Base-by-base conservation (phyloP, 1,140 invertebrate genomes). In the Brachionus sp. region DNA sequence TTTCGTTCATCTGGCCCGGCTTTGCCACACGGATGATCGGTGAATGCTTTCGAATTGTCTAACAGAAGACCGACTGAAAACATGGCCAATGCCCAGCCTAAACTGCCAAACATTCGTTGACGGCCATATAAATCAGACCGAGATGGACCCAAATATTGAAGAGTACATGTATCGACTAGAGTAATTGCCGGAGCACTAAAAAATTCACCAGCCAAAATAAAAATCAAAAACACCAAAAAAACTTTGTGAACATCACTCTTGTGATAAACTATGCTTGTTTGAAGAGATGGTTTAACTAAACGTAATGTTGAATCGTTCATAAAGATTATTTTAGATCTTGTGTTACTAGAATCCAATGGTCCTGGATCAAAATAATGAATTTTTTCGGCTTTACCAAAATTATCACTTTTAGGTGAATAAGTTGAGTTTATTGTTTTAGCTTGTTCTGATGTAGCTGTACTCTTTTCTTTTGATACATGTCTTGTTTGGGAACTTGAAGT, bases 31-130 rank as follows among this genome's bases (percentile, higher is more conserved):
- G 96, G 96, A 85, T 91, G 91, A 80, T 90, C 87, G 92, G 94
- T 90, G 94, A 99, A 86, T 91, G 93, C 84, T 92, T 97, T 87
- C 0, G 96, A 97, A 87, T 98, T 95, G 90, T 99, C 97, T 50
- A 99, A 90, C n/a, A 95, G 96, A 64, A 90, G 86, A 44, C 97
- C 97, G 62, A 98, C 95, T 87, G 98, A 94, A 88, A 99, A 98
- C 97, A 99, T 99, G 10, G 96, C 94, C 83, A 98, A 89, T 35
- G 95, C 97, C 97, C 96, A 98, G 23, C 97, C 97, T 64, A 98
- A 90, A 35, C 96, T 98, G 0, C 97, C 97, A 87, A 98, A 98
- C 95, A 99, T 98, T 85, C 97, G 92, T 89, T 98, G 96, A 85
- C 96, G 93, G 0, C 96, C 96, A 87, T 98, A 98, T 85, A 93